These are phyloP conservation scores for Peromyscus leucopus DNA, from an alignment of 2,113 vertebrate genomes.

Conservation along the genomic window DNA sequence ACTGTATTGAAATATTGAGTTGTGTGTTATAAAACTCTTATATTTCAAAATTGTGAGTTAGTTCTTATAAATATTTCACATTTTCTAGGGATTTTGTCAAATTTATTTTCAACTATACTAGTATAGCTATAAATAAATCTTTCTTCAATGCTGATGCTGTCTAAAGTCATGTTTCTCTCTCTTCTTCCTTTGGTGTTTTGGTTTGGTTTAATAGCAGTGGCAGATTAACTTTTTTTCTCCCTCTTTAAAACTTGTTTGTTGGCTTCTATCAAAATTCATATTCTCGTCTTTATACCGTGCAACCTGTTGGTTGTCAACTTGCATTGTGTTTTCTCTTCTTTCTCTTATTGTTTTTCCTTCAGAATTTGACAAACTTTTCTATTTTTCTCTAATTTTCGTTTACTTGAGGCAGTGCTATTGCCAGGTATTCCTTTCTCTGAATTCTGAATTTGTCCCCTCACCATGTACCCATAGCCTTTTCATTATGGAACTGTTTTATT, in stretches of 20 bases:
- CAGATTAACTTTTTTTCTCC: not conserved
- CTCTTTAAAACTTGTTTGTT: not conserved
- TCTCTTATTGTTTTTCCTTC: not conserved
- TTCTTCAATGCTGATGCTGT: not conserved
- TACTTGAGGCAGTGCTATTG: not conserved
- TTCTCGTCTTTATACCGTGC: not conserved
- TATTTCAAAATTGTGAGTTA: not conserved
- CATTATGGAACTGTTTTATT: not conserved
- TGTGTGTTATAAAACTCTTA: not conserved
- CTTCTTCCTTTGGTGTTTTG: not conserved
- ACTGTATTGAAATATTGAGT: not conserved
- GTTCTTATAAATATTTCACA: not conserved
- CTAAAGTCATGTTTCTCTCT: not conserved
- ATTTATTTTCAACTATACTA: not conserved
- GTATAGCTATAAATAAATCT: not conserved
- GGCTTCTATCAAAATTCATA: conserved; percentile 5
- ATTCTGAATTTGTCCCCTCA: not conserved
- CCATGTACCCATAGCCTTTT: not conserved
- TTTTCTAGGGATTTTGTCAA: not conserved
- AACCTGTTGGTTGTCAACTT: not conserved
- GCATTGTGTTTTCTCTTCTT: not conserved
- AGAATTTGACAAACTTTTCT: not conserved
- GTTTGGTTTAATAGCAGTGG: not conserved
- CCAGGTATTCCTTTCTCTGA: not conserved
- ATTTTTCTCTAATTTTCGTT: not conserved